Evolutionary conservation across 2,797 vertebrate species (phyloP).

Genomic region (Taeniopygia guttata): DNA sequence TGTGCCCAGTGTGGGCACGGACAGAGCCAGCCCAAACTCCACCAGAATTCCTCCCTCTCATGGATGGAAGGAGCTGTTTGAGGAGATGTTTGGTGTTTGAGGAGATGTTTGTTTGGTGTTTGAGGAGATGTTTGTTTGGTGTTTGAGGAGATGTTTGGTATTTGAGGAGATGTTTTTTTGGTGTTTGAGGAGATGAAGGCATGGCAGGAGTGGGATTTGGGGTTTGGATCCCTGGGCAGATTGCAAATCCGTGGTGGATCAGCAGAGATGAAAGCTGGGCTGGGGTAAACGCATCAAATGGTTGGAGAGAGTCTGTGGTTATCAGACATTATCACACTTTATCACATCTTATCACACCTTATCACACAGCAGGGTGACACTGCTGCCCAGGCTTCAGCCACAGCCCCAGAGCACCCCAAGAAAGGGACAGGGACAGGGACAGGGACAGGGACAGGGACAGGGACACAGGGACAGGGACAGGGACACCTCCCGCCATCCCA

Average conservation of each 20-base stretch:
- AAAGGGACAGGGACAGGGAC: too few species aligned
- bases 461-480: not conserved
- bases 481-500: rapidly evolving
- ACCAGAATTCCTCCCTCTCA: not conserved
- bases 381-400: not conserved
- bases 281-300: rapidly evolving
- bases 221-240: not conserved
- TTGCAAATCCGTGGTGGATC: not conserved
- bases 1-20: not conserved
- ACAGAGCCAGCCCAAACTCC: rapidly evolving
- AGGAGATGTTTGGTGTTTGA: too few species aligned
- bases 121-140: too few species aligned
- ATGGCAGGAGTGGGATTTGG: too few species aligned
- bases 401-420: too few species aligned
- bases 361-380: not conserved
- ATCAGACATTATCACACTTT: too few species aligned
- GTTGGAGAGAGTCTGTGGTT: not conserved
- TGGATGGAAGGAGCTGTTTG: not conserved
- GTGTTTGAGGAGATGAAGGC: not conserved
- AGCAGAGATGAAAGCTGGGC: not conserved
- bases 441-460: not conserved
- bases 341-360: too few species aligned
- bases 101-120: too few species aligned
- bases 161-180: too few species aligned
- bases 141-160: too few species aligned